These are phyloP conservation scores for Sympetrum striolatum DNA, from an alignment of 2,888 invertebrate species.

Conservation along the genomic window DNA sequence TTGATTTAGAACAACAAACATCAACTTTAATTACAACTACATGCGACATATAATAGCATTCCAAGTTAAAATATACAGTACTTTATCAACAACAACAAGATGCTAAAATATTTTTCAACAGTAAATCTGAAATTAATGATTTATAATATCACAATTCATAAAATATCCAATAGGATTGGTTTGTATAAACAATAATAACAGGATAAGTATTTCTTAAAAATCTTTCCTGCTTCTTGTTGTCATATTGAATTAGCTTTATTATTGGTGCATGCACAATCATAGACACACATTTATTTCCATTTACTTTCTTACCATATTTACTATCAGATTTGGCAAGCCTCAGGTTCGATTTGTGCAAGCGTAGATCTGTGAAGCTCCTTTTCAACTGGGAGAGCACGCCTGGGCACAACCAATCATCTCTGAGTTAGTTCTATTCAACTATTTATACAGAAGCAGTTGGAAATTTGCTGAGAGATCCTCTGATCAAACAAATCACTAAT, in stretches of 20 bases:
- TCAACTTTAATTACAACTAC: neutral
- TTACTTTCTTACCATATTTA: conserved; percentile 49
- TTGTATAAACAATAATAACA: neutral
- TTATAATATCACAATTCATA: neutral
- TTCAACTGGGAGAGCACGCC: conserved; percentile 89
- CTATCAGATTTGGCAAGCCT: conserved; percentile 49
- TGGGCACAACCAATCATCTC: conserved; percentile 56
- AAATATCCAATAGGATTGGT: neutral
- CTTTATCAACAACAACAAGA: conserved; percentile 10
- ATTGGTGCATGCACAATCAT: conserved; percentile 21
- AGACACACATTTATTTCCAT: conserved; percentile 25
- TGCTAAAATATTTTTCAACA: neutral
- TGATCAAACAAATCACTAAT: neutral
- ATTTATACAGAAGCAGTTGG: conserved; percentile 3
- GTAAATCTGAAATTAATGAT: neutral
- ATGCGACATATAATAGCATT: conserved; percentile 15
- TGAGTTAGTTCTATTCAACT: conserved; percentile 33
- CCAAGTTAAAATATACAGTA: neutral
- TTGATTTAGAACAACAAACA: neutral
- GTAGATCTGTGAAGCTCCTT: conserved; percentile 86
- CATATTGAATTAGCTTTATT: neutral
- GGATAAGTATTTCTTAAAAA: neutral
- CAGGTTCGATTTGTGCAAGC: conserved; percentile 60
- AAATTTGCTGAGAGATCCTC: neutral
- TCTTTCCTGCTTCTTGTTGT: conserved; percentile 17